Base-by-base conservation (phyloP, 2,113 vertebrate genomes). In the Notechis scutatus region DNA sequence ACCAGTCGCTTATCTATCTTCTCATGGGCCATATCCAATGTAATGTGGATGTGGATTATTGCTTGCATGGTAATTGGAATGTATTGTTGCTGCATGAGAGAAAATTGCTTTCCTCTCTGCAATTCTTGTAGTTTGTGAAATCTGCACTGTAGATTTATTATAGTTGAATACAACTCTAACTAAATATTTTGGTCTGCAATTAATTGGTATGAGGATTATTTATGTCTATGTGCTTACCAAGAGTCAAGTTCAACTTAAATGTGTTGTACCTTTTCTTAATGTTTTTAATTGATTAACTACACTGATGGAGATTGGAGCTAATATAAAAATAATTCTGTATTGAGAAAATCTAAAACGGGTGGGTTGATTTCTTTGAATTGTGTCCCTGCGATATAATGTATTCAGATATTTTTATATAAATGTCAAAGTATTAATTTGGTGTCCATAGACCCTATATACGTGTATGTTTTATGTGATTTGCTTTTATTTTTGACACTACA, bases 401-500 rank as follows among this genome's bases (percentile, higher is more conserved):
- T 93, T 89, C 91, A 91, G 85, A 96, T 96, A 94, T 94, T 95
- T 96, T 96, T 91, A 91, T 96, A 94, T 93, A 47, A 94, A 92
- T 55, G 92, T 95, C 89, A 94, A 94, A 92, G 88, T 94, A 96
- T 87, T 9, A 50, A 93, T 64, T 85, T 87, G 42, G 21, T 90
- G 55, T 85, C 90, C 93, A 92, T 96, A 93, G 96, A 95, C 95
- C 95, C 91, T 93, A 81, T 96, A 93, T 94, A 93, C 91, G 94
- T 95, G 90, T 95, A 94, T 95, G 95, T 89, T 94, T 95, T 96
- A 94, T 94, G 95, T 96, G 95, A 96, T 96, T 96, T 96, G 91
- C 94, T 94, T 96, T 89, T 21, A 39, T 50, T 90, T 94, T 92
- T 93, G 59, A 96, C 94, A 92, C 92, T 94, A 91, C 94, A 95